Percentiles rank a stretch among this genome's conserved stretches.
These are phyloP conservation scores for Liposcelis brunnea DNA, from an alignment of 2,888 invertebrate species.

Conservation along the genomic window DNA sequence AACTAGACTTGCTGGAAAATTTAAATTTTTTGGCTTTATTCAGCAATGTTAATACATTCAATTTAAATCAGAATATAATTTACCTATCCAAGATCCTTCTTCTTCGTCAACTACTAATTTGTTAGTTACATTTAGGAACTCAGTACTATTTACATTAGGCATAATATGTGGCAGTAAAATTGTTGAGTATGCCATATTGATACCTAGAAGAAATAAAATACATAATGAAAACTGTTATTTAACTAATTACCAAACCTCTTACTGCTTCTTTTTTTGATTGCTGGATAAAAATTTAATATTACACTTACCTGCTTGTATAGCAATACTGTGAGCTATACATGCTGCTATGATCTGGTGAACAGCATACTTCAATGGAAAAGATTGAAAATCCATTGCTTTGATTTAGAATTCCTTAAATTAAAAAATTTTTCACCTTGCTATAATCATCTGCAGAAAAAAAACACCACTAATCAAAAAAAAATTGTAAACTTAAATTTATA, in stretches of 20 bases:
- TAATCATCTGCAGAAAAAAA: too few relatives aligned
- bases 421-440: too few relatives aligned
- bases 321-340: slow-evolving; percentile 30
- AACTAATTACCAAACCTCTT: not conserved
- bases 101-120: slow-evolving; percentile 21
- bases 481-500: too few relatives aligned
- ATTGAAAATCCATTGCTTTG: too few relatives aligned
- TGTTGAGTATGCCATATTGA: slow-evolving; percentile 39
- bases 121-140: slow-evolving; percentile 18
- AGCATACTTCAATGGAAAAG: slow-evolving; percentile 1
- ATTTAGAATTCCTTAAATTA: too few relatives aligned
- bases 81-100: slow-evolving; percentile 40
- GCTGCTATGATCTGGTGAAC: slow-evolving; percentile 27
- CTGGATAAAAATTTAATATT: too few relatives aligned
- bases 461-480: too few relatives aligned
- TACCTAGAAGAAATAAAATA: slow-evolving; percentile 20
- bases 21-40: not conserved
- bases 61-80: slow-evolving; percentile 12
- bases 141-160: slow-evolving; percentile 24
- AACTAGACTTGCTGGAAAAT: slow-evolving; percentile 32
- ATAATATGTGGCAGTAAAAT: slow-evolving; percentile 34
- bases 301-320: slow-evolving; percentile 30
- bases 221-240: not conserved
- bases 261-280: not conserved
- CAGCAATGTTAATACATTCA: not conserved